Evolutionary conservation across 92 coral and sea anemone genomes (phyloP).

Genomic region (Ricordea florida): DNA sequence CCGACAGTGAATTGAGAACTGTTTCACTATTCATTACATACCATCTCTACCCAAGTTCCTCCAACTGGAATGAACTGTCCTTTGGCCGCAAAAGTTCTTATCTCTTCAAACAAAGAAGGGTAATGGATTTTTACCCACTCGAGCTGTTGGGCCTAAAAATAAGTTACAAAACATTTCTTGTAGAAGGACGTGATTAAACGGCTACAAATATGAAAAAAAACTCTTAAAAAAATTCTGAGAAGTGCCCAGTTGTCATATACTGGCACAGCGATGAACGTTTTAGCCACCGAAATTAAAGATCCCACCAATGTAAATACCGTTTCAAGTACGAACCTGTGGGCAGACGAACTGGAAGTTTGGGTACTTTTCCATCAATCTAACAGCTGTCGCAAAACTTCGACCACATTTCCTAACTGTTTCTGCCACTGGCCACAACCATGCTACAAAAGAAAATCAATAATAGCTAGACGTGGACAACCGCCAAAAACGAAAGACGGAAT

Average conservation of each 20-base stretch:
- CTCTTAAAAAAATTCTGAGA: too few species aligned
- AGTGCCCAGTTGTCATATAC: too few species aligned
- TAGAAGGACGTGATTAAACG: not conserved
- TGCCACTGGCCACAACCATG: slow-evolving; percentile 98
- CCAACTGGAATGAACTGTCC: slow-evolving; percentile 97
- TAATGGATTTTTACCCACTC: slow-evolving; percentile 92
- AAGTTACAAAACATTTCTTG: not conserved
- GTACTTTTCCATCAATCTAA: slow-evolving; percentile 87
- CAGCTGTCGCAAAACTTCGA: slow-evolving; percentile 93
- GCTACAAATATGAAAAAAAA: too few species aligned
- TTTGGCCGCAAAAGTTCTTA: slow-evolving; percentile 69
- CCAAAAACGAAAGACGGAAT: not conserved
- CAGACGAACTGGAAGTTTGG: slow-evolving; percentile 94
- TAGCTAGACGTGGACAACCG: not conserved
- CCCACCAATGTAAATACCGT: not conserved
- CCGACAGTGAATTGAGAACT: not conserved
- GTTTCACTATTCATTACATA: too few species aligned
- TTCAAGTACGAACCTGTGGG: slow-evolving; percentile 74
- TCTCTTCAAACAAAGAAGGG: slow-evolving; percentile 81
- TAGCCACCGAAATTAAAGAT: too few species aligned
- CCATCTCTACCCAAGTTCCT: slow-evolving; percentile 99
- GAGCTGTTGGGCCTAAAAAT: slow-evolving; percentile 82
- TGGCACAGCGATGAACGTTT: too few species aligned
- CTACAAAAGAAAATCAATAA: slow-evolving; percentile 26
- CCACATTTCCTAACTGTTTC: slow-evolving; percentile 97